phyloP scores from a whole-genome alignment of 2,888 invertebrate species.

The Agonum fuliginosum region DNA sequence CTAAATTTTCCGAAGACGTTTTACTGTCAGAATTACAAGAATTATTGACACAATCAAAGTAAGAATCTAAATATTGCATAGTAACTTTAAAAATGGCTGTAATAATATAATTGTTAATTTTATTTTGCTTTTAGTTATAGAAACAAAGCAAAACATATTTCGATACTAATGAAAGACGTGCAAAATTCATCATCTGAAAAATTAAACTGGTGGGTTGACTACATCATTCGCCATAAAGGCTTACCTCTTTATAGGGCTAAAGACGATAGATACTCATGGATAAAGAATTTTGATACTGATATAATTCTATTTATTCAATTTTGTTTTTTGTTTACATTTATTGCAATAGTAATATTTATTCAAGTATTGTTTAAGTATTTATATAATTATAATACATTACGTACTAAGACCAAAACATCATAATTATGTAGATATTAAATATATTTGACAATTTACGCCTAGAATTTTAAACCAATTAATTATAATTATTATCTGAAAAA shows the following conservation, averaged over 20 bases:
- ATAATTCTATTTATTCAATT: constrained; percentile 17
- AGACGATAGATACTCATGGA: constrained; percentile 10
- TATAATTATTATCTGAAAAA: too few species aligned
- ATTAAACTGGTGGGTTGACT: constrained; percentile 33
- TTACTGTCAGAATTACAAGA: constrained; percentile 16
- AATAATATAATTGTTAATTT: too few species aligned
- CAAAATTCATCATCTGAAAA: constrained; percentile 7
- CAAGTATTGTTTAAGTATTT: neutral
- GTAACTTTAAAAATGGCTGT: too few species aligned
- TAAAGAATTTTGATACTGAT: constrained; percentile 11
- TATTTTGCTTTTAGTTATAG: constrained; percentile 20
- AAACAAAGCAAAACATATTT: constrained; percentile 21
- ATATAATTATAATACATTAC: neutral
- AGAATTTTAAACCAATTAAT: too few species aligned
- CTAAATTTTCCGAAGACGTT: constrained; percentile 14
- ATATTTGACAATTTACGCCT: too few species aligned
- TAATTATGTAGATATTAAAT: neutral
- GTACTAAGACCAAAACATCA: neutral
- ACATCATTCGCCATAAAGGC: constrained; percentile 31
- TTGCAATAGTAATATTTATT: neutral
- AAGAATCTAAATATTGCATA: neutral
- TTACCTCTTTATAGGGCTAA: constrained; percentile 3
- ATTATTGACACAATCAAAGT: constrained; percentile 26
- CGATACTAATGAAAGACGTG: constrained; percentile 25
- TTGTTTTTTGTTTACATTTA: neutral